These are phyloP conservation scores for Alitta virens DNA, from an alignment of 2,888 invertebrate genomes.

Conservation along the genomic window DNA sequence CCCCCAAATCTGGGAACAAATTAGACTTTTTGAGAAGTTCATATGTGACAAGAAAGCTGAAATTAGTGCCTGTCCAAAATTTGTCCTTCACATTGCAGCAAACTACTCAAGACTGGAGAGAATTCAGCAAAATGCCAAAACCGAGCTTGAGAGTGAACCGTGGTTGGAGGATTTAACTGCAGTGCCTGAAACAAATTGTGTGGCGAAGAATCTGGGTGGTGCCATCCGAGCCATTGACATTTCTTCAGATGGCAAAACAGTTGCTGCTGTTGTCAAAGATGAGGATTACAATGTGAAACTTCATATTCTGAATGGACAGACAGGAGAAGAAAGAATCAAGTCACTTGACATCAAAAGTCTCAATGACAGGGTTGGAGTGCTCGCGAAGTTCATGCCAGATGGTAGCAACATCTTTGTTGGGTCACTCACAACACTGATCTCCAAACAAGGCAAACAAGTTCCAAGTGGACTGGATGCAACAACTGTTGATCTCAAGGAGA, in stretches of 20 bases:
- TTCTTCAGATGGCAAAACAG: slow-evolving; percentile 25
- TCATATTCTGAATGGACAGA: slow-evolving; percentile 16
- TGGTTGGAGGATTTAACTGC: slow-evolving; percentile 30
- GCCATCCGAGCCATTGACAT: slow-evolving; percentile 19
- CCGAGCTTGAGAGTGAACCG: slow-evolving; percentile 16
- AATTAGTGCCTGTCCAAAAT: slow-evolving; percentile 19
- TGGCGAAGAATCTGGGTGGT: slow-evolving; percentile 11
- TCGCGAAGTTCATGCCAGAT: slow-evolving; percentile 23
- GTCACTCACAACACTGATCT: slow-evolving; percentile 24
- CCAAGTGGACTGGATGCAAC: slow-evolving; percentile 22
- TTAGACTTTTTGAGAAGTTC: slow-evolving; percentile 21
- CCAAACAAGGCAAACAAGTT: slow-evolving; percentile 16
- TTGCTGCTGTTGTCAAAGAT: slow-evolving; percentile 23
- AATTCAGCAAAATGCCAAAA: slow-evolving; percentile 26
- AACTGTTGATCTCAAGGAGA: slow-evolving; percentile 26
- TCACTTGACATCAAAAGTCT: slow-evolving; percentile 22
- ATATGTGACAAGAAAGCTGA: slow-evolving; percentile 15
- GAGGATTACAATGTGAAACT: slow-evolving; percentile 21
- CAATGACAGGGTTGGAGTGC: slow-evolving; percentile 21
- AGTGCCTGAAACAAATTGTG: slow-evolving; percentile 19
- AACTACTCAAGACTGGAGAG: slow-evolving; percentile 21
- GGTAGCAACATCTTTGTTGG: slow-evolving; percentile 25
- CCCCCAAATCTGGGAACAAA: slow-evolving; percentile 24
- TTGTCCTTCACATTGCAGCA: slow-evolving; percentile 25
- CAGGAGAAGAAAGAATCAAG: slow-evolving; percentile 11